phyloP scores from a whole-genome alignment of 1,140 invertebrate genomes.

The Drosophila pallidifrons region DNA sequence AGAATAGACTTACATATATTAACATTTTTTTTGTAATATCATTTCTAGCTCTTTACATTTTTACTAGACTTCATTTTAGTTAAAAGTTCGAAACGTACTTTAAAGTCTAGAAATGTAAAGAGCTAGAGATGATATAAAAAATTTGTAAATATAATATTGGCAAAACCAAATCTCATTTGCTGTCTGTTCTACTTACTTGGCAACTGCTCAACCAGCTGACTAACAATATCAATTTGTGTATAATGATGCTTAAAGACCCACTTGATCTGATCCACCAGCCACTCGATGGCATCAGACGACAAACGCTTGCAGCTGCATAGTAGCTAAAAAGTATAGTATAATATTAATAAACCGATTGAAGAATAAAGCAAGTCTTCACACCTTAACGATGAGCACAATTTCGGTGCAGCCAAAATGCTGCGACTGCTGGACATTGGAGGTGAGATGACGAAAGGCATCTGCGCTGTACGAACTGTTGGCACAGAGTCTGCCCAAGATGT shows the following conservation, averaged over 20 bases:
- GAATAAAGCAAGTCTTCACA: not conserved
- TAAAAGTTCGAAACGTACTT: not conserved
- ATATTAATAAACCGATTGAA: not conserved
- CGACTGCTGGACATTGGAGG: slow-evolving; percentile 20
- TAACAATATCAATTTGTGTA: slow-evolving; percentile 54
- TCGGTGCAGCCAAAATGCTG: slow-evolving; percentile 17
- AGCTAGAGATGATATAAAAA: too few species aligned
- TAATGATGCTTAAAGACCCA: slow-evolving; percentile 49
- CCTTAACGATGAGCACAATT: slow-evolving; percentile 52
- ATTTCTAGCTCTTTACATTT: too few species aligned
- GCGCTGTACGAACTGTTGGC: slow-evolving; percentile 54
- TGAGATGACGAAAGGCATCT: slow-evolving; percentile 58
- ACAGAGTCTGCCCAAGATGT: slow-evolving; percentile 62
- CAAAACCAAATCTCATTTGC: not conserved
- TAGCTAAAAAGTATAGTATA: slow-evolving; percentile 31
- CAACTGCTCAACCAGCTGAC: slow-evolving; percentile 61
- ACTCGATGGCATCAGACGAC: slow-evolving; percentile 30
- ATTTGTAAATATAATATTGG: not conserved
- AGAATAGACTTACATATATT: too few species aligned
- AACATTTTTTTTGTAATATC: too few species aligned
- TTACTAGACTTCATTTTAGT: not conserved
- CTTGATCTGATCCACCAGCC: slow-evolving; percentile 70
- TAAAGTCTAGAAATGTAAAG: too few species aligned
- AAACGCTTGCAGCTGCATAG: slow-evolving; percentile 55
- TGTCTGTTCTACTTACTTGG: slow-evolving; percentile 58